These are phyloP conservation scores for Cosmorhoe ocellata DNA, from an alignment of 2,888 invertebrate genomes.

Conservation along the genomic window DNA sequence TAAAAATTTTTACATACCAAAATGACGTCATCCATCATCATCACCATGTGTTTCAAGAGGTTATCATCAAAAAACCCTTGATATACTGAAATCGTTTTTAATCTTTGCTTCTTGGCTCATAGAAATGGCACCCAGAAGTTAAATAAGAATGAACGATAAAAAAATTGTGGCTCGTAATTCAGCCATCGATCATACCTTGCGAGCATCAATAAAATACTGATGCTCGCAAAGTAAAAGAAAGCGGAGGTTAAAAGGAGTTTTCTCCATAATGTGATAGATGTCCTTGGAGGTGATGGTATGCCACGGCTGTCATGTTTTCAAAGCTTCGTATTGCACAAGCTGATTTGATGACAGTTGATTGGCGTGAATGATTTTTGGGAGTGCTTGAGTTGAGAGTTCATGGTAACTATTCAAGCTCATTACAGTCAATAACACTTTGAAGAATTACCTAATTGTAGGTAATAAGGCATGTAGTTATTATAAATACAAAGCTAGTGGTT, in stretches of 20 bases:
- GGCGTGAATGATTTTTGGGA: slow-evolving; percentile 10
- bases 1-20: no score
- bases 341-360: slow-evolving; percentile 12
- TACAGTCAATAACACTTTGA: background rate
- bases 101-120: no score
- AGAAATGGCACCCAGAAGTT: slow-evolving; percentile 30
- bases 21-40: no score
- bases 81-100: no score
- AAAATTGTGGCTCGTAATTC: slow-evolving; percentile 30
- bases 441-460: no score
- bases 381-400: slow-evolving; percentile 11
- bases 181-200: slow-evolving; percentile 41
- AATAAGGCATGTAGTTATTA: no score
- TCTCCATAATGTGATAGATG: slow-evolving; percentile 7
- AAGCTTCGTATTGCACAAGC: slow-evolving; percentile 10
- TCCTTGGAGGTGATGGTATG: slow-evolving; percentile 8
- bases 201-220: slow-evolving; percentile 38
- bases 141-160: slow-evolving; percentile 32
- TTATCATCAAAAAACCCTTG: no score
- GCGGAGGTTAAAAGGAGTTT: slow-evolving; percentile 33
- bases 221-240: slow-evolving; percentile 43
- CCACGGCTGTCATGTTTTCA: slow-evolving; percentile 5
- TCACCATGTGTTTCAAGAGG: no score
- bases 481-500: no score
- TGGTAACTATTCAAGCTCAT: background rate